Evolutionary conservation across 92 coral and sea anemone genomes (phyloP), one percentile per base, ranked within the genome.

Genomic region (Phenganax subtilis): DNA sequence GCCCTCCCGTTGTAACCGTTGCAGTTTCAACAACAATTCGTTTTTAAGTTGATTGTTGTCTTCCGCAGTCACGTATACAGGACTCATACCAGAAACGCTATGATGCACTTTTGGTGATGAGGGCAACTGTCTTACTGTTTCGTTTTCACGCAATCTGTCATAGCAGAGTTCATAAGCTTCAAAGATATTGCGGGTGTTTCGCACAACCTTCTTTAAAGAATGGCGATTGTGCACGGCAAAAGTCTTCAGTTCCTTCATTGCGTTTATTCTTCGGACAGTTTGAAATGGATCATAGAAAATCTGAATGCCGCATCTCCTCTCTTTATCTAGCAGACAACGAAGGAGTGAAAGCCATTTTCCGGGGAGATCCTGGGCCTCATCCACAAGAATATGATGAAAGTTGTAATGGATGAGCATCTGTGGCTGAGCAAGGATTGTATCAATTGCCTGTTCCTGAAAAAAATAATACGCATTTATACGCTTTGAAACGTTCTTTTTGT

Each of bases 301-400:
- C 80, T 66, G 57, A 11, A 55, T 55, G 55, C 51, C 57, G 47
- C 7, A 53, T 55, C 10, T 55, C 12, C 30, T 11, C 0, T 55
- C 27, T 12, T 44, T 44, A 30, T 67, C 47, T 25, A 77, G 76
- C 63, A 85, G 6, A 28, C 12, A 8, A 16, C 20, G 10, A 44
- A 85, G 57, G 52, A 85, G 54, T 25, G 54, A 16, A 6, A 77
- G 72, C 87, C 87, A 85, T 3, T 30, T 17, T 16, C 84, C 87
- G 1, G 63, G 17, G 27, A 85, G 64, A 37, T 85, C 87, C 63
- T 85, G 87, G 11, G 84, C 87, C 59, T 85, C 87, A 72, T 85
- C 87, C 10, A 85, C 75, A 37, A 85, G 81, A 37, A 85, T 79
- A 51, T 78, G 84, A 6, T 56, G 65, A 58, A 37, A 85, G 47